phyloP scores from a whole-genome alignment of 1,140 invertebrate species.

The Drosophila bocqueti region DNA sequence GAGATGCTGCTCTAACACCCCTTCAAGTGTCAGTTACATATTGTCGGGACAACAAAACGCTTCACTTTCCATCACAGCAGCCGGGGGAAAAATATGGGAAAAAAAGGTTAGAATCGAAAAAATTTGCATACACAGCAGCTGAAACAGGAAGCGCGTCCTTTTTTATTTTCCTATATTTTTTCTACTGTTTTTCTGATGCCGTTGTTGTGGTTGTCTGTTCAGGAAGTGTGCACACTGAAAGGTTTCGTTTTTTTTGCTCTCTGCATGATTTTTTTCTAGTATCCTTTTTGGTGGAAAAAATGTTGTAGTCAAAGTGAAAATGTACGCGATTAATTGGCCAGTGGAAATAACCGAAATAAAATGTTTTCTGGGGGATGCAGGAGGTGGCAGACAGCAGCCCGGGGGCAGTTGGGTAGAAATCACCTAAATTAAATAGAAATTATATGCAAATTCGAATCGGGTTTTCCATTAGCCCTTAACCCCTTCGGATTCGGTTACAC shows the following conservation, averaged over 20 bases:
- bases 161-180: slow-evolving; percentile 29
- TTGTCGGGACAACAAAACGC: slow-evolving; percentile 80
- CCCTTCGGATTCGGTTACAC: slow-evolving; percentile 65
- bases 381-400: slow-evolving; percentile 3
- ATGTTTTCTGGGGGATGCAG: slow-evolving; percentile 2
- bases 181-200: slow-evolving; percentile 23
- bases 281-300: slow-evolving; percentile 48
- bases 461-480: slow-evolving; percentile 66
- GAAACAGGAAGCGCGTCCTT: slow-evolving; percentile 66
- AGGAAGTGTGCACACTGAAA: slow-evolving; percentile 76
- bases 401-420: neutral
- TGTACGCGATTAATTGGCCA: slow-evolving; percentile 72
- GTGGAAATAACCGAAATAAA: slow-evolving; percentile 20
- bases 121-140: slow-evolving; percentile 82
- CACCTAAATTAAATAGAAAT: slow-evolving; percentile 74
- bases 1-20: slow-evolving; percentile 76
- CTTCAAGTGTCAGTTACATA: slow-evolving; percentile 83
- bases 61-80: slow-evolving; percentile 69
- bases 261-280: slow-evolving; percentile 6
- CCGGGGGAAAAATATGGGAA: slow-evolving; percentile 33
- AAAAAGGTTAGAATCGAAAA: slow-evolving; percentile 73
- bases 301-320: slow-evolving; percentile 67
- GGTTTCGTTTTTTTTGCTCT: slow-evolving; percentile 30
- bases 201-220: slow-evolving; percentile 69
- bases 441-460: slow-evolving; percentile 77